phyloP scores from a whole-genome alignment of 2,888 invertebrate species.

The Synergus gifuensis region DNA sequence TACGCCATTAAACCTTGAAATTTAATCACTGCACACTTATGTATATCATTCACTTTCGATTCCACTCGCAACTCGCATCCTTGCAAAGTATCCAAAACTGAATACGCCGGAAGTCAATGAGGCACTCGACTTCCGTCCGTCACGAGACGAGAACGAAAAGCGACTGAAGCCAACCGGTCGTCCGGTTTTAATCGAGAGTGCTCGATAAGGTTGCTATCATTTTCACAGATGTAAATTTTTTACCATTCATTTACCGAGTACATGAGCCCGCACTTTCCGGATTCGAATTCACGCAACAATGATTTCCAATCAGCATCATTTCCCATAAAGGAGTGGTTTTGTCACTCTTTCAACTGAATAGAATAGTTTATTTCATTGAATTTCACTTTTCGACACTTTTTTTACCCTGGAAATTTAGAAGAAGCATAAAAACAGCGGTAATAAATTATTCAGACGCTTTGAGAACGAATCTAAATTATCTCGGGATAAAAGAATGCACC shows the following conservation, averaged over 20 bases:
- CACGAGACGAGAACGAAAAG: constrained; percentile 53
- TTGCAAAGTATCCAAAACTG: constrained; percentile 2
- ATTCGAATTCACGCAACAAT: background rate
- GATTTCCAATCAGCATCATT: background rate
- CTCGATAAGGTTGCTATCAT: constrained; percentile 65
- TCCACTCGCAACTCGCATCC: constrained; percentile 13
- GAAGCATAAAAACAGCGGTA: no score
- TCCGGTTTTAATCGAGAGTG: constrained; percentile 45
- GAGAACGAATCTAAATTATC: no score
- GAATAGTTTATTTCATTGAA: background rate
- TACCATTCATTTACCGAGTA: constrained; percentile 43
- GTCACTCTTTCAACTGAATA: background rate
- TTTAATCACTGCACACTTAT: constrained; percentile 3
- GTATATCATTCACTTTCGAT: constrained; percentile 23
- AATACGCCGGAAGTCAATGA: background rate
- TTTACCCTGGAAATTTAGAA: no score
- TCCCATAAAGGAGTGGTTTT: background rate
- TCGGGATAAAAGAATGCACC: no score
- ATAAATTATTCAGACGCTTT: no score
- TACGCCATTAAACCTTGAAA: background rate
- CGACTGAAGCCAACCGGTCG: constrained; percentile 51
- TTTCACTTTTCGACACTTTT: no score
- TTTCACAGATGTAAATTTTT: constrained; percentile 66
- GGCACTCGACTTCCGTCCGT: constrained; percentile 10
- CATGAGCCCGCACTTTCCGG: background rate